Percentiles rank a stretch among this genome's conserved stretches.
These are phyloP conservation scores for Spinibarbus caldwelli DNA, from an alignment of 2,797 vertebrate genomes.

Conservation along the genomic window DNA sequence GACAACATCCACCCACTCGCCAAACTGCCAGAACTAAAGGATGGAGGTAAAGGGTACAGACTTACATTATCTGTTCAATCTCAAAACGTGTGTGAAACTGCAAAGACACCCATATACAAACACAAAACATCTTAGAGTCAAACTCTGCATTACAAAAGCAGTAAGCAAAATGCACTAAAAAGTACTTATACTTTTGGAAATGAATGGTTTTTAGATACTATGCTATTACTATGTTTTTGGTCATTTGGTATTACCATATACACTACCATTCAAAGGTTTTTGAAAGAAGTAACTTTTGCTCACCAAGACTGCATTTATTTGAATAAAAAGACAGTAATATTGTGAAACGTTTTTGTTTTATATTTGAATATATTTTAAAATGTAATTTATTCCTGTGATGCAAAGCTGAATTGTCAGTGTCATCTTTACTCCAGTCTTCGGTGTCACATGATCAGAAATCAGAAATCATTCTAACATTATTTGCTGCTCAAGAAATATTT, in stretches of 20 bases:
- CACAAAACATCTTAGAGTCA: not conserved
- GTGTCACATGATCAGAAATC: not conserved
- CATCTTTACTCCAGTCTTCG: not conserved
- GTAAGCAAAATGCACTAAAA: no score
- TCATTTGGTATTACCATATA: not conserved
- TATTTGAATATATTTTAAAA: not conserved
- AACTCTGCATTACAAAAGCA: not conserved
- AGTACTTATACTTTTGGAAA: no score
- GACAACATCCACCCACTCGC: conserved; percentile 94
- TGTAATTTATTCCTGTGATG: not conserved
- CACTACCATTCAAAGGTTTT: not conserved
- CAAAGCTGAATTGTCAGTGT: not conserved
- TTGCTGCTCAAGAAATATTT: not conserved
- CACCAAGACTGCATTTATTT: not conserved
- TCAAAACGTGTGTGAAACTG: not conserved
- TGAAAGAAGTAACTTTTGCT: not conserved
- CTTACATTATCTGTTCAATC: not conserved
- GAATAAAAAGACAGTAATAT: not conserved
- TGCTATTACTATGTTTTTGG: not conserved
- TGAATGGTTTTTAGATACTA: not conserved
- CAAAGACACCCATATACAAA: not conserved
- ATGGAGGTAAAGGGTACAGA: not conserved
- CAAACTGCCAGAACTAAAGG: conserved; percentile 92
- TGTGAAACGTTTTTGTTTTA: not conserved
- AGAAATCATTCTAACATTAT: not conserved